Base-by-base conservation (phyloP, 2,888 invertebrate species). In the Cephus sareptanus region DNA sequence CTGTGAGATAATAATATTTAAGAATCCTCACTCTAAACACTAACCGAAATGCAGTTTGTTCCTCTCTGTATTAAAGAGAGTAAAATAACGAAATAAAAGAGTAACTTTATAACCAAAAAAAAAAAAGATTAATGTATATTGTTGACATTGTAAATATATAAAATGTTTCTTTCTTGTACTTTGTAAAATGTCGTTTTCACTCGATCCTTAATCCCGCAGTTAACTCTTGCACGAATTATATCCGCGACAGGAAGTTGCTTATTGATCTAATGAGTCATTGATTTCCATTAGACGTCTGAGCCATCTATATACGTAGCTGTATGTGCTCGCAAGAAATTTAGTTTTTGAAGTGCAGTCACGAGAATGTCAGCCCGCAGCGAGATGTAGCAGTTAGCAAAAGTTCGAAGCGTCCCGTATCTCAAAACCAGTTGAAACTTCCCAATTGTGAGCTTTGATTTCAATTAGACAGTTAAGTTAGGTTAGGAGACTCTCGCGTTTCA, bases 381-480 rank as follows among this genome's bases (percentile, higher is more conserved):
- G 56, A 56, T 9, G 56, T 23, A 23, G 56, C 56, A 56, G 23
- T 56, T 56, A 56, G 56, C 23, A 23, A 56, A 56, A 56, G 56
- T 56, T 56, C 15, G 23, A 23, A 56, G 56, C 56, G 15, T 56
- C 56, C 56, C 56, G 56, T n/a, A 75, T 37, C 77, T 73, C 73
- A 75, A 76, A 78, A 83, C 84, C 84, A 87, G 87, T 86, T 85
- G 87, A 84, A 89, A 89, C 89, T 89, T 88, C 86, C 87, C 85
- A 86, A 87, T 89, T 88, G 87, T 86, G 85, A 86, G 87, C 88
- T 88, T 89, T 89, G 88, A 89, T 85, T 86, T 82, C 84, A 85
- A 87, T 87, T 89, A 88, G 89, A 89, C 89, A 88, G 87, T 89
- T 89, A 83, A 86, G 88, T 89, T 87, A 87, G 88, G 31, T 70